Percentiles rank a stretch among this genome's conserved stretches.
phyloP scores from a whole-genome alignment of 2,797 vertebrate genomes.

The Phrynocephalus vlangalii region DNA sequence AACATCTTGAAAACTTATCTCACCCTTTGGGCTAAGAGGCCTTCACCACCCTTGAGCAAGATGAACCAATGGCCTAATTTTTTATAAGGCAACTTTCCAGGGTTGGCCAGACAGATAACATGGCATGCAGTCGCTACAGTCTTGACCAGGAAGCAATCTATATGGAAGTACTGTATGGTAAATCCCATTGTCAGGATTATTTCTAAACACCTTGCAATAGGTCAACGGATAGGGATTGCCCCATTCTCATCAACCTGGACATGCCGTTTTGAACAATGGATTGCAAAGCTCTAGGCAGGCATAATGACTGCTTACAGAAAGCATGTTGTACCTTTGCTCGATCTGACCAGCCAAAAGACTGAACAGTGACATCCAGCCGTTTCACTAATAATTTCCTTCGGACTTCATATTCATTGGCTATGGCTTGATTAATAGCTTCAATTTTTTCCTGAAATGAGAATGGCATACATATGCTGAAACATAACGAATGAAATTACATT shows the following conservation, averaged over 20 bases:
- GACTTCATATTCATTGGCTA: conserved; percentile 95
- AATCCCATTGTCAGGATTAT: neutral
- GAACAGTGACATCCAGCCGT: conserved; percentile 95
- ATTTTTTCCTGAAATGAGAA: conserved; percentile 90
- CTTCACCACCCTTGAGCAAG: too few species aligned
- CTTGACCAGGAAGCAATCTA: neutral
- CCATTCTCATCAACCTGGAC: neutral
- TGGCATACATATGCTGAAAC: conserved; percentile 33
- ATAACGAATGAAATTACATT: neutral
- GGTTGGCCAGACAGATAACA: neutral
- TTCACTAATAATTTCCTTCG: conserved; percentile 96
- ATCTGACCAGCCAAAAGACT: conserved; percentile 98
- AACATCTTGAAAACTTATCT: too few species aligned
- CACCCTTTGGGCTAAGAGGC: too few species aligned
- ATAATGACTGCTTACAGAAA: conserved; percentile 39
- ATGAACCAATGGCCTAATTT: too few species aligned
- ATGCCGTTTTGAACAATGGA: neutral
- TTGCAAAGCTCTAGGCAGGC: conserved; percentile 8
- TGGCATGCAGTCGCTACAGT: neutral
- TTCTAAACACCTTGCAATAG: neutral
- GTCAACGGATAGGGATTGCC: neutral
- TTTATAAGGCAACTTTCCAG: too few species aligned
- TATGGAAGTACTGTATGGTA: neutral
- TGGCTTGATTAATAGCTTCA: conserved; percentile 95
- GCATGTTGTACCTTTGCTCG: conserved; percentile 89